Percentiles rank a stretch among this genome's conserved stretches.
Evolutionary conservation across 1,140 invertebrate species (phyloP).

Genomic region (Zaprionus inermis): DNA sequence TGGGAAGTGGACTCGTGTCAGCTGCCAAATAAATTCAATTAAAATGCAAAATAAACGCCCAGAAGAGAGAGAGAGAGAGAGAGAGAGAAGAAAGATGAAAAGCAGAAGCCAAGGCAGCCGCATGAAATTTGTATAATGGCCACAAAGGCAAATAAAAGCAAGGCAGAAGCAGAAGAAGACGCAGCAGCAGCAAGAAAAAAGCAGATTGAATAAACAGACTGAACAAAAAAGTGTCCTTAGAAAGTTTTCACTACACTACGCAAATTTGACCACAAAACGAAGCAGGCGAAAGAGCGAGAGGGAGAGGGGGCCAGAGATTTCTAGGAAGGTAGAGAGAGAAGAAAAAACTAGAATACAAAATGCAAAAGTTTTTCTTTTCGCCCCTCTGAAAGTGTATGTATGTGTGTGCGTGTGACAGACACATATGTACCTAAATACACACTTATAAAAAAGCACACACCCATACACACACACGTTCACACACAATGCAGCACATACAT

Average conservation of each 20-base stretch:
- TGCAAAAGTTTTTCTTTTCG: constrained; percentile 51
- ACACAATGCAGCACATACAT: constrained; percentile 6
- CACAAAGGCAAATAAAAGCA: constrained; percentile 39
- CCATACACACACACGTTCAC: constrained; percentile 1
- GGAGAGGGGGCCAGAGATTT: background rate
- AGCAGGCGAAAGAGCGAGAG: background rate
- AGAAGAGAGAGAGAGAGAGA: constrained; percentile 10
- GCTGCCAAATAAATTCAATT: constrained; percentile 70
- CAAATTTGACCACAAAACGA: constrained; percentile 55
- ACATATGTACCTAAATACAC: constrained; percentile 38
- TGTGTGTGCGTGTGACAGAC: constrained; percentile 26
- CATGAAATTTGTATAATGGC: constrained; percentile 56
- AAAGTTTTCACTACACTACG: constrained; percentile 31
- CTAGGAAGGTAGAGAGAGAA: constrained; percentile 4
- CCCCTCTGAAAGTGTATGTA: background rate
- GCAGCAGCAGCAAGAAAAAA: background rate
- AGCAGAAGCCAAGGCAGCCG: constrained; percentile 29
- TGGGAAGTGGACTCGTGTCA: constrained; percentile 43
- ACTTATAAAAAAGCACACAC: constrained; percentile 18
- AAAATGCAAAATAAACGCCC: constrained; percentile 75
- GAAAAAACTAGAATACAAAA: constrained; percentile 42
- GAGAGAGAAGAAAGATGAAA: background rate
- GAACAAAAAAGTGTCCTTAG: constrained; percentile 12
- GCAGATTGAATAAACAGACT: constrained; percentile 2
- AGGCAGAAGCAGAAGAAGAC: background rate